Percentiles rank a stretch among this genome's conserved stretches.
Conservation (phyloP, 1,140 invertebrate species). For the Eufriesea mexicana region DNA sequence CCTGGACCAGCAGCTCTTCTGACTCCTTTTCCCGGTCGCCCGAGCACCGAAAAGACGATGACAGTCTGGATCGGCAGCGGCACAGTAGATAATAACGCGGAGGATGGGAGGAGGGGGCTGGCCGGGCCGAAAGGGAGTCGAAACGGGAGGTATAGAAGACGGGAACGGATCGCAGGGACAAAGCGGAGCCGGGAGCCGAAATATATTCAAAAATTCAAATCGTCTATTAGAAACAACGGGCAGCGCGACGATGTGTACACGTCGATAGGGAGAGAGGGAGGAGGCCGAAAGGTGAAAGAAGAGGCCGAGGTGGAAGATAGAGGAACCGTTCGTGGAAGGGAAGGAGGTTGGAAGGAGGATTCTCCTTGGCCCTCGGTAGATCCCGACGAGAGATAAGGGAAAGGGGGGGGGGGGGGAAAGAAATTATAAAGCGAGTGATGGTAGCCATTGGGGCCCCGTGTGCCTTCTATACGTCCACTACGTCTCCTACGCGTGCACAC, state of each 20-base stretch:
- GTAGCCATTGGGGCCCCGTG: slow-evolving; percentile 64
- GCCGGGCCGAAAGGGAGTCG: slow-evolving; percentile 45
- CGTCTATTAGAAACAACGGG: slow-evolving; percentile 77
- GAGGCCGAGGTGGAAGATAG: slow-evolving; percentile 44
- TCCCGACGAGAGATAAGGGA: slow-evolving; percentile 73
- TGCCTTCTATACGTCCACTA: slow-evolving; percentile 46
- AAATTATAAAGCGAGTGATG: slow-evolving; percentile 75
- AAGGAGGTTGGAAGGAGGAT: slow-evolving; percentile 45
- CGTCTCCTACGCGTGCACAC: slow-evolving; percentile 54
- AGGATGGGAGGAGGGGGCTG: slow-evolving; percentile 24
- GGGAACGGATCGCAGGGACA: slow-evolving; percentile 53
- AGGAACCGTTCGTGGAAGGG: slow-evolving; percentile 51
- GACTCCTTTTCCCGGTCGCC: background rate
- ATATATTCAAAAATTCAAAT: slow-evolving; percentile 81
- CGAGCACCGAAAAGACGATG: slow-evolving; percentile 47
- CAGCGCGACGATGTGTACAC: slow-evolving; percentile 69
- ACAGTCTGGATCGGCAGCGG: slow-evolving; percentile 51
- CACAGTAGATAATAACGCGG: slow-evolving; percentile 57
- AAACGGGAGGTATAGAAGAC: slow-evolving; percentile 54
- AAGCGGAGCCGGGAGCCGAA: slow-evolving; percentile 61
- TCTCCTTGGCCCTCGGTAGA: slow-evolving; percentile 69
- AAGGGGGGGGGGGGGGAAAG: slow-evolving; percentile 56
- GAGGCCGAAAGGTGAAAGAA: slow-evolving; percentile 49
- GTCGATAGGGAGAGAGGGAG: slow-evolving; percentile 62
- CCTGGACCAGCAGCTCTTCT: slow-evolving; percentile 21